These are phyloP conservation scores for Ochropleura leucogaster DNA, from an alignment of 2,888 invertebrate species.

Conservation along the genomic window DNA sequence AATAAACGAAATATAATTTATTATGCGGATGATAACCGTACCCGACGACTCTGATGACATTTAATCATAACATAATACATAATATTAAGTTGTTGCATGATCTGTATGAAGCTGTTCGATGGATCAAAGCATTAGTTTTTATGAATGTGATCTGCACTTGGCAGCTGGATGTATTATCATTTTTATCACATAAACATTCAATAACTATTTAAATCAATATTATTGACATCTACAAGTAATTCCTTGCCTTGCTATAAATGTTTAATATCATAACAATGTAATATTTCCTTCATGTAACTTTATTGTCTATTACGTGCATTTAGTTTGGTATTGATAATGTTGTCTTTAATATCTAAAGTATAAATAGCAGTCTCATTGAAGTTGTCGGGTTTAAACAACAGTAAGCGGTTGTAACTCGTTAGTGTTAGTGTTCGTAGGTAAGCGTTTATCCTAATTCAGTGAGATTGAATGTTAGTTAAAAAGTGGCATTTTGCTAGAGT, in stretches of 20 bases:
- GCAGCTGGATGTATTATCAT: slow-evolving; percentile 11
- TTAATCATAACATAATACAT: slow-evolving; percentile 17
- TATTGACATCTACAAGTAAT: neutral
- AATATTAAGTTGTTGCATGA: slow-evolving; percentile 29
- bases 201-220: slow-evolving; percentile 1
- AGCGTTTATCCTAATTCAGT: slow-evolving; percentile 72
- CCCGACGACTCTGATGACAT: slow-evolving; percentile 52
- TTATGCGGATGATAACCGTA: slow-evolving; percentile 26
- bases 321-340: slow-evolving; percentile 41
- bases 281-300: neutral
- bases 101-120: slow-evolving; percentile 16
- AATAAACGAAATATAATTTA: slow-evolving; percentile 15
- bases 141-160: slow-evolving; percentile 28
- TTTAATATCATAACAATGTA: neutral
- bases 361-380: slow-evolving; percentile 27
- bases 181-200: slow-evolving; percentile 13
- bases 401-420: slow-evolving; percentile 59
- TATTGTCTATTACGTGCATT: slow-evolving; percentile 52
- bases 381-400: slow-evolving; percentile 52
- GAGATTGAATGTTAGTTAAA: slow-evolving; percentile 77
- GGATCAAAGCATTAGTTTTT: slow-evolving; percentile 21
- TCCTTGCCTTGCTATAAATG: neutral
- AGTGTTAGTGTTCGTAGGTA: slow-evolving; percentile 56
- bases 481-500: slow-evolving; percentile 80
- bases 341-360: slow-evolving; percentile 27